Conservation (phyloP, 1,140 invertebrate genomes). For the Anadara kagoshimensis region DNA sequence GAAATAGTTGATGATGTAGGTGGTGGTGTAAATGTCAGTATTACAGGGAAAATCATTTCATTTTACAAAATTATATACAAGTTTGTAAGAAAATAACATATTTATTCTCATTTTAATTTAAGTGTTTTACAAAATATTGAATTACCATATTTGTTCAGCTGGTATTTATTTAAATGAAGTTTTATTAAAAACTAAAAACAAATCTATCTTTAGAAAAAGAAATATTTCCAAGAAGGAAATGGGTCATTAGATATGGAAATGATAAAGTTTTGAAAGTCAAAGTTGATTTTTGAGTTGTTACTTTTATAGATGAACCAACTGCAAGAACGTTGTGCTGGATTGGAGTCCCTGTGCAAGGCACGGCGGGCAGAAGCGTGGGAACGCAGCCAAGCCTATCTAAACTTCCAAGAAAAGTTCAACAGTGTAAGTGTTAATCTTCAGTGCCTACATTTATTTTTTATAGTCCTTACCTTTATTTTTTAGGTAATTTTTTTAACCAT, state of each 20-base stretch:
- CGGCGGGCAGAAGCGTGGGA: conserved; percentile 84
- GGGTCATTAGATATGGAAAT: background rate
- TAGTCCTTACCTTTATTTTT: no score
- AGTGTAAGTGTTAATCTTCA: conserved; percentile 73
- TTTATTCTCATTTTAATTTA: no score
- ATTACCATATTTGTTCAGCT: no score
- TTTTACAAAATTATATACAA: no score
- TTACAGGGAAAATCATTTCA: no score
- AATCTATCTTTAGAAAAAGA: background rate
- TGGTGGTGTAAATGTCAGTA: no score
- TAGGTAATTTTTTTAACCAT: no score
- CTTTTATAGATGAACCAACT: conserved; percentile 80
- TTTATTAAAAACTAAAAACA: background rate
- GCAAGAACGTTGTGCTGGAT: conserved; percentile 82
- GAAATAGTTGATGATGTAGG: no score
- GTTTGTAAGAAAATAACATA: no score
- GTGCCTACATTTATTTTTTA: no score
- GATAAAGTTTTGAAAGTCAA: background rate
- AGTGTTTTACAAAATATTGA: no score
- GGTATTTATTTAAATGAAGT: no score
- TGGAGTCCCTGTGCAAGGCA: conserved; percentile 81
- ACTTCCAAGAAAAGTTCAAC: conserved; percentile 83
- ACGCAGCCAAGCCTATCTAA: conserved; percentile 80
- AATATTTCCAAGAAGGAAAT: background rate
- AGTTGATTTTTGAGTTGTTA: background rate